Evolutionary conservation across 2,888 invertebrate genomes (phyloP).

Genomic region (Microplitis deprimator): DNA sequence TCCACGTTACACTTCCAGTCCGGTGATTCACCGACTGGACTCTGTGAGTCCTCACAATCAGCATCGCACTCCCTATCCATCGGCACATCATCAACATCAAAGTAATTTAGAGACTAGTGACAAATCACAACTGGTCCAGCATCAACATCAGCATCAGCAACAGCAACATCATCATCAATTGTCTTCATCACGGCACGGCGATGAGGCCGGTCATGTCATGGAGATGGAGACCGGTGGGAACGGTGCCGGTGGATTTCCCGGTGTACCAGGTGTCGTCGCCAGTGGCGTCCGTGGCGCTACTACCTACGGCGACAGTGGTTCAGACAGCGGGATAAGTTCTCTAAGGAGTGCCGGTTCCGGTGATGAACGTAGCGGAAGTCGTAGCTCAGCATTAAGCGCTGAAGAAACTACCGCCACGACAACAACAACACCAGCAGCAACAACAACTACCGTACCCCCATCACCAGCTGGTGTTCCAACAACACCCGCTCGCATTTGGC

Average conservation of each 20-base stretch:
- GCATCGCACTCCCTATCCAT: constrained; percentile 7
- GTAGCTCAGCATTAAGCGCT: constrained; percentile 82
- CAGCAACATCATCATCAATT: constrained; percentile 51
- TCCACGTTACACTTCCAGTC: constrained; percentile 53
- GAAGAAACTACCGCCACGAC: constrained; percentile 77
- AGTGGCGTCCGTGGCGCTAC: constrained; percentile 45
- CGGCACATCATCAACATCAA: constrained; percentile 37
- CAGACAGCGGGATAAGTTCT: constrained; percentile 83
- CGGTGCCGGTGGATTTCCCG: constrained; percentile 69
- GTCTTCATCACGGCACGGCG: constrained; percentile 59
- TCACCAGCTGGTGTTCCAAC: constrained; percentile 65
- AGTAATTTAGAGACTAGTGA: constrained; percentile 34
- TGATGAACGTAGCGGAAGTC: constrained; percentile 84
- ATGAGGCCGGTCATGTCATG: constrained; percentile 64
- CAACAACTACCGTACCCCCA: constrained; percentile 32
- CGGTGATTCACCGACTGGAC: constrained; percentile 53
- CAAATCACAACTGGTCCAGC: constrained; percentile 40
- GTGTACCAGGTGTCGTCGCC: constrained; percentile 63
- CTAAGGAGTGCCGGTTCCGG: constrained; percentile 80
- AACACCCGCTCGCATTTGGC: constrained; percentile 69
- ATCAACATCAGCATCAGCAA: constrained; percentile 47
- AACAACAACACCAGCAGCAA: constrained; percentile 59
- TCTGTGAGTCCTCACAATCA: constrained; percentile 37
- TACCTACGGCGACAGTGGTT: constrained; percentile 73
- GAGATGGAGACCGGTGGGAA: constrained; percentile 66